phyloP scores from a whole-genome alignment of 2,113 vertebrate species.

The Recurvirostra avosetta region DNA sequence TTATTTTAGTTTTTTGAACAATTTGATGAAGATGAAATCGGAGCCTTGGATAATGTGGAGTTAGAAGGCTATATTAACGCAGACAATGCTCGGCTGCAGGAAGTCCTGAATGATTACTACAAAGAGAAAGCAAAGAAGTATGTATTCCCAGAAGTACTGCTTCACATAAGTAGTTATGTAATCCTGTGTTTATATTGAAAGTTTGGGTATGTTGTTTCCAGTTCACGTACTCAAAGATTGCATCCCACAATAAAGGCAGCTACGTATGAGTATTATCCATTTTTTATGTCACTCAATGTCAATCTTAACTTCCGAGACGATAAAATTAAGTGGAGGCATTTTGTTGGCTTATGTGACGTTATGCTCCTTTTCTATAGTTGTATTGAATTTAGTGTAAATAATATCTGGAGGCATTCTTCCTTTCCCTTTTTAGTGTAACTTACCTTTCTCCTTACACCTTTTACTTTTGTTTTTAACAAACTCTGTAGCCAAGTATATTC shows the following conservation, averaged over 20 bases:
- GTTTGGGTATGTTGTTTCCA: neutral
- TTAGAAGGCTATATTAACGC: slow-evolving; percentile 89
- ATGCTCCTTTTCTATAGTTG: neutral
- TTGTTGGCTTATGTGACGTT: neutral
- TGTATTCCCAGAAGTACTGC: neutral
- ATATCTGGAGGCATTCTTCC: neutral
- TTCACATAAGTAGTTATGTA: neutral
- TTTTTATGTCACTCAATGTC: neutral
- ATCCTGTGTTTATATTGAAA: neutral
- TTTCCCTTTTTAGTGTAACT: neutral
- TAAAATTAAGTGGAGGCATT: neutral
- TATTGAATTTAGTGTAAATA: neutral
- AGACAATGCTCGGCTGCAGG: slow-evolving; percentile 82
- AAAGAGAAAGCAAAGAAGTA: slow-evolving; percentile 89
- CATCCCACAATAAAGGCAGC: neutral
- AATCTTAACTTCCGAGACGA: neutral
- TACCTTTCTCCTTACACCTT: neutral
- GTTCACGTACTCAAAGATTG: neutral
- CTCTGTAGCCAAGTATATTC: neutral
- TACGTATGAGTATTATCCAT: neutral
- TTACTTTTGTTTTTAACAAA: neutral
- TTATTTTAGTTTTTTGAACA: slow-evolving; percentile 89
- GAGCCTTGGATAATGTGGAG: slow-evolving; percentile 92
- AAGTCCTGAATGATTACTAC: slow-evolving; percentile 90
- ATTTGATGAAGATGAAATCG: slow-evolving; percentile 96